Base-by-base conservation (phyloP, 2,113 vertebrate species). In the Colaptes auratus region DNA sequence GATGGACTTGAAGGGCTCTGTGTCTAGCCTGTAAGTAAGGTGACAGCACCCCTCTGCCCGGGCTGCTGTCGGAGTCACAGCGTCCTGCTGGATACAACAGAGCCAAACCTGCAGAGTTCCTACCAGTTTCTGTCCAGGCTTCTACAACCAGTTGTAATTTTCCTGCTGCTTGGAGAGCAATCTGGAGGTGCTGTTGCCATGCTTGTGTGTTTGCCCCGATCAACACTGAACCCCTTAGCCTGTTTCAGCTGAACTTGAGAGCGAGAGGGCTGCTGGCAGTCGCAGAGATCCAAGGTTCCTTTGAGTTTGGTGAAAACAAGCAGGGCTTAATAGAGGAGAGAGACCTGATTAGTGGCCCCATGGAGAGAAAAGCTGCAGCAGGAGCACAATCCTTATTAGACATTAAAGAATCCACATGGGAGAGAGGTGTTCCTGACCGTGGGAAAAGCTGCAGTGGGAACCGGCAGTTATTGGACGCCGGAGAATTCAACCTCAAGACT, bases 391-490 rank as follows among this genome's bases (percentile, higher is more conserved):
- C 77, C 92, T 95, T 96, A 93, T 96, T 96, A 96, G 95, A 96
- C 96, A 96, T 96, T 96, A 96, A 96, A 96, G 96, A 96, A 96
- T 96, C 95, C 90, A 90, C 93, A 90, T 90, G 95, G 96, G 95
- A 96, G 80, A 94, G 95, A 96, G 93, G 96, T 96, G 93, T 95
- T 96, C 92, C 93, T 88, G 94, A 96, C 93, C 93, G 95, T 96
- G 96, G 93, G 96, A 96, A 96, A 96, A 95, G 92, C 96, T 88
- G 88, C 92, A 95, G 86, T 95, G 96, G 96, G 95, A 96, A 90
- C 93, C 56, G 70, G 95, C 83, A 86, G 65, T 95, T 96, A 94
- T 86, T 96, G 96, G 92, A 94, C 2, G 9, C 92, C 3, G 9
- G 90, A 93, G 95, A 96, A 96, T 96, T 93, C 53, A 4, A 92